phyloP scores from a whole-genome alignment of 2,888 invertebrate genomes.

The Ephialtes manifestator region DNA sequence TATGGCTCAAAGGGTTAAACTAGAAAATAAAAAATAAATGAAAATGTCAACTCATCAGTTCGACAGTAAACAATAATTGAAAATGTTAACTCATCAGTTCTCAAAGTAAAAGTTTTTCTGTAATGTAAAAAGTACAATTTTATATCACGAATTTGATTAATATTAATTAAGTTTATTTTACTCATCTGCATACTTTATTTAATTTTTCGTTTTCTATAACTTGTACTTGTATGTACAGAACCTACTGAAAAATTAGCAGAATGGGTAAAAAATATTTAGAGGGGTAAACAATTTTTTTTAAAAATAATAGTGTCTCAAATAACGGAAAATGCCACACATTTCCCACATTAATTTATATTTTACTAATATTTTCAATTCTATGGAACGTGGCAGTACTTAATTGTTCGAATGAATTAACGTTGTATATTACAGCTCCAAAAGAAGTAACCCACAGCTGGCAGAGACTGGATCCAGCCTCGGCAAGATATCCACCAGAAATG shows the following conservation, averaged over 20 bases:
- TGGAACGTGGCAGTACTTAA: background rate
- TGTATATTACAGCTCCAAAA: slow-evolving; percentile 64
- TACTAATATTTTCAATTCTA: background rate
- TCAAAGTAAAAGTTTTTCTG: background rate
- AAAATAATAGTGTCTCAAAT: no score
- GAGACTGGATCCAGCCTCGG: slow-evolving; percentile 92
- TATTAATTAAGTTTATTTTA: no score
- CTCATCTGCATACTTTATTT: no score
- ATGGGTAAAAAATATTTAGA: no score
- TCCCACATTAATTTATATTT: background rate
- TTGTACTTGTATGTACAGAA: no score
- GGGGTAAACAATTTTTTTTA: no score
- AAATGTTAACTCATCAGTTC: no score
- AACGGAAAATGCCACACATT: background rate
- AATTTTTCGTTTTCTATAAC: no score
- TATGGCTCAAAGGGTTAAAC: no score
- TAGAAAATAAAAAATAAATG: background rate
- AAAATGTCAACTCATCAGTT: background rate
- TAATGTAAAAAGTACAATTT: no score
- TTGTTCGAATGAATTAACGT: background rate
- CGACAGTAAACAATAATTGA: background rate
- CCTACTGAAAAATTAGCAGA: no score
- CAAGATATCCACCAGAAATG: slow-evolving; percentile 96
- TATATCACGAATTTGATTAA: no score
- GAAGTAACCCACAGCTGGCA: slow-evolving; percentile 92